Evolutionary conservation across 2,888 invertebrate genomes (phyloP), one percentile per base, ranked within the genome.

Genomic region (Brachylomia viminalis): DNA sequence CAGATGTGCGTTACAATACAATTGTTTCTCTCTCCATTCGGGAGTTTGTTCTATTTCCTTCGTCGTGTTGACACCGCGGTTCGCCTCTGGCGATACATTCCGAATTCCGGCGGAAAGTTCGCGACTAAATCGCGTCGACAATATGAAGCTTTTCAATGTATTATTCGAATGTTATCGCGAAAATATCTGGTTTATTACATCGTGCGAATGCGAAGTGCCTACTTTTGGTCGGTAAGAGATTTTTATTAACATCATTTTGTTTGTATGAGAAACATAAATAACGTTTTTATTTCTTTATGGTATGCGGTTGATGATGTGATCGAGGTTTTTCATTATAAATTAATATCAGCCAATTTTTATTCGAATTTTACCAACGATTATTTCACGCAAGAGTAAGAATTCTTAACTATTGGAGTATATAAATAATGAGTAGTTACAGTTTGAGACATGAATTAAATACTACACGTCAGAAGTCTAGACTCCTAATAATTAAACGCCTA

Each of bases 61-160:
- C 77, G 71, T 71, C 80, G 83, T 82, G 86, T 86, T 86, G 82
- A 82, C 86, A 82, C 72, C 65, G 82, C 72, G 79, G 80, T 80
- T 74, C 49, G 80, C 82, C 80, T 79, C 66, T n/a, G 70, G 83
- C 79, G 68, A 86, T 81, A 86, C 85, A 87, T 87, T 83, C 75
- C 61, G 74, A 79, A 87, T 86, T 85, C 84, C 64, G 47, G n/a
- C 74, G 83, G 82, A 86, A 87, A 84, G 83, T 83, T 83, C 76
- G 71, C 77, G 72, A 52, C 75, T 85, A 85, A 80, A 80, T 88
- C 86, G 82, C 70, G 72, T 79, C 77, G 78, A 84, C 77, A 79
- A 87, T 89, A 87, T 86, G 84, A 84, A 87, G 86, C 88, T 88
- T 89, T 90, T 90, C 88, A 90, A 90, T 91, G 89, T 90, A 90